Percentiles rank a stretch among this genome's conserved stretches.
Evolutionary conservation across 1,140 invertebrate genomes (phyloP).

Genomic region (Paralvinella palmiformis): DNA sequence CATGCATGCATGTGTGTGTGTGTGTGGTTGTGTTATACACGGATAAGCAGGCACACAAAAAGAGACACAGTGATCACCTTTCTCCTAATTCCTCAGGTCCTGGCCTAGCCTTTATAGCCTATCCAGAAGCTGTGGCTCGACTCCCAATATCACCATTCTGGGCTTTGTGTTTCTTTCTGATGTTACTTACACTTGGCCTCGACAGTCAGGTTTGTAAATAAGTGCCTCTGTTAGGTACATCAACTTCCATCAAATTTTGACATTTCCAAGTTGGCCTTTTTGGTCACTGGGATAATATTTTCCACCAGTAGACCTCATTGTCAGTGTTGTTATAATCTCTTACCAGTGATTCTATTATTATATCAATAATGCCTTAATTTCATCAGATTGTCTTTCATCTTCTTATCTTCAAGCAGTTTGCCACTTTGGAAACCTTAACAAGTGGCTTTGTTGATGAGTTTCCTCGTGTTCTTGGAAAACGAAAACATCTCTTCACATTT

Average conservation of each 20-base stretch:
- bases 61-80: not conserved
- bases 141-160: conserved; percentile 82
- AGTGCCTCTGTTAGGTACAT: too few species aligned
- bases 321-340: too few species aligned
- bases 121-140: conserved; percentile 81
- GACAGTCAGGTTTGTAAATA: conserved; percentile 88
- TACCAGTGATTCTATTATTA: too few species aligned
- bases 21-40: too few species aligned
- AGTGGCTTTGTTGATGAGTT: conserved; percentile 94
- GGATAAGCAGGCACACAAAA: too few species aligned
- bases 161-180: conserved; percentile 84
- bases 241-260: too few species aligned
- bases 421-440: conserved; percentile 97
- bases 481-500: not conserved
- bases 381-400: too few species aligned
- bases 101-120: conserved; percentile 77
- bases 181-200: conserved; percentile 86
- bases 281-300: too few species aligned
- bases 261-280: too few species aligned
- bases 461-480: conserved; percentile 55
- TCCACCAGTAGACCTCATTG: too few species aligned
- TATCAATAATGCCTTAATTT: too few species aligned
- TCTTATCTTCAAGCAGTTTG: conserved; percentile 64
- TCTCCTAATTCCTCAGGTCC: conserved; percentile 58
- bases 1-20: too few species aligned